Conservation (phyloP, 2,888 invertebrate genomes). For the Acanthosoma haemorrhoidale region DNA sequence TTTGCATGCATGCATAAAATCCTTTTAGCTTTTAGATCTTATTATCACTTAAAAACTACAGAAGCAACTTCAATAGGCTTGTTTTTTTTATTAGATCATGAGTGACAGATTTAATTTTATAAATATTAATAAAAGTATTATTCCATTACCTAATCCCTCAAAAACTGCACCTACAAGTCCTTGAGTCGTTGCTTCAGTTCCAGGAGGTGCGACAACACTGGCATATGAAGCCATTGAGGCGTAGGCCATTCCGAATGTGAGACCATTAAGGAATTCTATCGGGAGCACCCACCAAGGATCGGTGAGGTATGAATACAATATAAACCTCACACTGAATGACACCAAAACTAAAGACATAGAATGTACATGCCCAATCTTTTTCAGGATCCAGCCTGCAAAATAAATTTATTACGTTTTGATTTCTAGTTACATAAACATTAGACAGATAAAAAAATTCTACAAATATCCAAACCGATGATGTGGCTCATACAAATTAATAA, state of each 20-base stretch:
- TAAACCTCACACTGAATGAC: slow-evolving; percentile 72
- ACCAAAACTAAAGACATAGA: slow-evolving; percentile 78
- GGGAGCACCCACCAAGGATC: slow-evolving; percentile 81
- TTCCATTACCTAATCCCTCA: slow-evolving; percentile 64
- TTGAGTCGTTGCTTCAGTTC: slow-evolving; percentile 82
- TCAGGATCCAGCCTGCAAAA: slow-evolving; percentile 60
- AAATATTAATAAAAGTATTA: too few species aligned
- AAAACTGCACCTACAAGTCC: slow-evolving; percentile 81
- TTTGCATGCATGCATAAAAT: too few species aligned
- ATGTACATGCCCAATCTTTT: slow-evolving; percentile 72
- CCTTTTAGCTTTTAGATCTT: too few species aligned
- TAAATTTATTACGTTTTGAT: neutral
- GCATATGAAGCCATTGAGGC: slow-evolving; percentile 86
- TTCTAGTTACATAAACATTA: neutral
- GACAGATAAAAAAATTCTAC: neutral
- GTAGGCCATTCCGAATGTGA: slow-evolving; percentile 83
- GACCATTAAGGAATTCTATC: slow-evolving; percentile 78
- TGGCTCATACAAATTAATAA: too few species aligned
- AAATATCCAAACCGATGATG: too few species aligned
- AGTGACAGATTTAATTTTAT: too few species aligned
- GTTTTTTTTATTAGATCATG: too few species aligned
- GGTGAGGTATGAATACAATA: slow-evolving; percentile 70
- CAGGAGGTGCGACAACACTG: slow-evolving; percentile 72
- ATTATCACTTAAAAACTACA: too few species aligned
- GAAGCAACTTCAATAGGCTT: too few species aligned